Conservation (phyloP, 2,113 vertebrate genomes). For the Urocynchramus pylzowi region DNA sequence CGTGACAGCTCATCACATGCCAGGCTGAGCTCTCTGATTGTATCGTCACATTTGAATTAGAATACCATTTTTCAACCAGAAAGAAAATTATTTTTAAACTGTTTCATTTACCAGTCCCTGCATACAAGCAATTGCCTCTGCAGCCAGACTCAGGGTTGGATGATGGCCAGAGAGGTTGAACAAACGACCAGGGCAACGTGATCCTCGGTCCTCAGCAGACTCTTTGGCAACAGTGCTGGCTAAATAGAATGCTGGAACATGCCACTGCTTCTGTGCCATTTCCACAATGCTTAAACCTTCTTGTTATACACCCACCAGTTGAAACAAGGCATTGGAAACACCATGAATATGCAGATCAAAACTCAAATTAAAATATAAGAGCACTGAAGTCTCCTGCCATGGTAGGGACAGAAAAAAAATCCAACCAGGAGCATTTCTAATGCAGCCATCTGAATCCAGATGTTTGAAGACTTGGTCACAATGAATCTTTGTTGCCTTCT, state of each 20-base stretch:
- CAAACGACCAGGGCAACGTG: fast-evolving
- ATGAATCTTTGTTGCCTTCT: background rate
- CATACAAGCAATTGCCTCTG: background rate
- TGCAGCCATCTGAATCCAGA: background rate
- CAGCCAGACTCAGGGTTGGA: background rate
- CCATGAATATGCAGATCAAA: background rate
- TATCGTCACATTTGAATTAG: background rate
- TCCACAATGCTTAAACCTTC: background rate
- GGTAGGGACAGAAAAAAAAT: background rate
- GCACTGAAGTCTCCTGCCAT: background rate
- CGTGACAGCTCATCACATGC: fast-evolving
- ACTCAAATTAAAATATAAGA: background rate
- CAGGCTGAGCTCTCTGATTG: background rate
- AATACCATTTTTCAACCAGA: background rate
- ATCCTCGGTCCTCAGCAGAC: background rate
- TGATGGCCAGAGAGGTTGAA: background rate
- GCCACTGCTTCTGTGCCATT: background rate
- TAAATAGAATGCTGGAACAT: background rate
- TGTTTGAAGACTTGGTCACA: background rate
- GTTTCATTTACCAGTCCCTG: background rate
- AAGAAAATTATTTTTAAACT: background rate
- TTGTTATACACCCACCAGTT: background rate
- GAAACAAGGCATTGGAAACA: background rate
- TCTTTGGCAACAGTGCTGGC: background rate
- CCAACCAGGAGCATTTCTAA: background rate